These are phyloP conservation scores for Pseudorhiza aurosa DNA, from an alignment of 30 jellyfish, hydroid and myxozoan species.

Conservation along the genomic window DNA sequence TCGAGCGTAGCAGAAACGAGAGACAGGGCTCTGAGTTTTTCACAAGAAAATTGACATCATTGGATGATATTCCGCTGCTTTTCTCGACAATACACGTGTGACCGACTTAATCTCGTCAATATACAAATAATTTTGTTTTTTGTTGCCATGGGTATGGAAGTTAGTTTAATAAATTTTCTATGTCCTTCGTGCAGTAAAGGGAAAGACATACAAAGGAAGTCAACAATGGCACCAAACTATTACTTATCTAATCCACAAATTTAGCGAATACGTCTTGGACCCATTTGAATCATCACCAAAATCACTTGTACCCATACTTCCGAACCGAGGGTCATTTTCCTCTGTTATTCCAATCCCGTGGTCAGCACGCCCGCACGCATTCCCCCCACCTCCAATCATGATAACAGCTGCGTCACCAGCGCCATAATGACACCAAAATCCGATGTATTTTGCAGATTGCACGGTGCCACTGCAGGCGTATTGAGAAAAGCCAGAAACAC, in stretches of 20 bases:
- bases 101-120: too few relatives aligned
- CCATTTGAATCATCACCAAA: neutral
- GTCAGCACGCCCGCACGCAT: conserved; percentile 31
- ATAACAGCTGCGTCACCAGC: conserved; percentile 20
- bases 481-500: conserved; percentile 27
- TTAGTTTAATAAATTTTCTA: too few relatives aligned
- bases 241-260: conserved; percentile 15
- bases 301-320: neutral
- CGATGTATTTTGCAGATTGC: neutral
- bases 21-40: too few relatives aligned
- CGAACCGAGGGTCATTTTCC: conserved; percentile 1
- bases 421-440: conserved; percentile 36
- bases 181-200: too few relatives aligned
- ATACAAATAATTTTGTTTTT: too few relatives aligned
- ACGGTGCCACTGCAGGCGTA: conserved; percentile 9
- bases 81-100: too few relatives aligned
- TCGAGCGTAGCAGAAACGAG: too few relatives aligned
- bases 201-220: too few relatives aligned
- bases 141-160: too few relatives aligned
- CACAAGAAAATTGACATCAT: too few relatives aligned
- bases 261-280: neutral
- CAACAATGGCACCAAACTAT: too few relatives aligned
- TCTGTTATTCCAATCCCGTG: conserved; percentile 31
- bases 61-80: too few relatives aligned
- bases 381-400: conserved; percentile 40